Percentiles rank a stretch among this genome's conserved stretches.
Conservation (phyloP, 2,888 invertebrate genomes). For the Endomychus coccineus region DNA sequence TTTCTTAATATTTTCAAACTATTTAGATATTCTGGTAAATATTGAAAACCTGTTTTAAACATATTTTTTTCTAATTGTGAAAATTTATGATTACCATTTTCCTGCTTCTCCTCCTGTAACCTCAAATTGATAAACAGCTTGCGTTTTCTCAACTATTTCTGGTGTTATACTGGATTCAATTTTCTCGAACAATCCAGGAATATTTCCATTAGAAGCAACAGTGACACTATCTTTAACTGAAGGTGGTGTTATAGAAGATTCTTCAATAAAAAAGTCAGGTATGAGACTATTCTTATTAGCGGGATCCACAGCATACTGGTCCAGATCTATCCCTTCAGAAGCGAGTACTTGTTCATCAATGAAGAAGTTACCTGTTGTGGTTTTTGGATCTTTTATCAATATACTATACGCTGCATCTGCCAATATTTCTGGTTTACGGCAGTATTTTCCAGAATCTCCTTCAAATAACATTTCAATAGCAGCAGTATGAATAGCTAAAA, state of each 20-base stretch:
- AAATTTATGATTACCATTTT: too few species aligned
- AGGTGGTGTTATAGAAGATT: slow-evolving; percentile 18
- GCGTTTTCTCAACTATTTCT: slow-evolving; percentile 74
- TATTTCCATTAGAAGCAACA: slow-evolving; percentile 26
- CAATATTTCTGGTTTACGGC: slow-evolving; percentile 77
- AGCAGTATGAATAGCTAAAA: slow-evolving; percentile 81
- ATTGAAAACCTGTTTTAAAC: too few species aligned
- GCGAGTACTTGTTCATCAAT: slow-evolving; percentile 85
- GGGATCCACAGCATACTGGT: slow-evolving; percentile 76
- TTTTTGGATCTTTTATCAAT: slow-evolving; percentile 66
- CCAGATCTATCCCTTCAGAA: slow-evolving; percentile 78
- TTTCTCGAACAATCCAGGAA: slow-evolving; percentile 61
- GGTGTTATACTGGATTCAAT: slow-evolving; percentile 63
- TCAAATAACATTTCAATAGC: slow-evolving; percentile 84
- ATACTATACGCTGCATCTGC: slow-evolving; percentile 85
- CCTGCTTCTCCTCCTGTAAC: slow-evolving; percentile 63
- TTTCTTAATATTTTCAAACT: too few species aligned
- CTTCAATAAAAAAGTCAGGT: slow-evolving; percentile 82
- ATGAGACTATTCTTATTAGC: slow-evolving; percentile 49
- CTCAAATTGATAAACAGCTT: slow-evolving; percentile 81
- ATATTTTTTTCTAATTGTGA: too few species aligned
- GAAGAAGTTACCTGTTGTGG: slow-evolving; percentile 79
- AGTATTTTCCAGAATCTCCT: slow-evolving; percentile 52
- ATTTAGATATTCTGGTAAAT: too few species aligned
- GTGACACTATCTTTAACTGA: slow-evolving; percentile 2